Conservation (phyloP, 2,888 invertebrate genomes). For the Dichetophora obliterata region DNA sequence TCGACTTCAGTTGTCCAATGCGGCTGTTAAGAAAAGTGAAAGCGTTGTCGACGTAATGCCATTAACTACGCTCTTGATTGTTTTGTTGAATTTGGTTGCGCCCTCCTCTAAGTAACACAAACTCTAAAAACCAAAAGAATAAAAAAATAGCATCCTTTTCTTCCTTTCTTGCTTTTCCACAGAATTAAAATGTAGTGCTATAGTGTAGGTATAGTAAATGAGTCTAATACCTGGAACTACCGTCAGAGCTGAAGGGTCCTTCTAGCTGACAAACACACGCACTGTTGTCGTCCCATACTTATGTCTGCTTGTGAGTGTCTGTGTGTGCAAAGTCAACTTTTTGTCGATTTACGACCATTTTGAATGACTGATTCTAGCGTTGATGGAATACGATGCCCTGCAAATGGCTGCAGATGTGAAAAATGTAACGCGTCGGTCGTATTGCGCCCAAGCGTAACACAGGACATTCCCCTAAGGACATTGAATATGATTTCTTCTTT, state of each 20-base stretch:
- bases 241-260: not conserved
- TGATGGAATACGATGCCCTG: conserved; percentile 28
- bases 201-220: not conserved
- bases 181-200: not conserved
- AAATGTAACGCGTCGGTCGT: conserved; percentile 44
- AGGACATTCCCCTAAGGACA: conserved; percentile 33
- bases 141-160: not conserved
- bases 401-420: conserved; percentile 49
- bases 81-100: conserved; percentile 61
- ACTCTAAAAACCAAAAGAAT: not conserved
- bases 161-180: conserved; percentile 6
- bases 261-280: not conserved
- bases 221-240: conserved; percentile 3
- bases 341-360: conserved; percentile 67
- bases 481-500: not conserved
- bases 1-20: not conserved
- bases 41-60: conserved; percentile 55
- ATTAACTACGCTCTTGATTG: conserved; percentile 65
- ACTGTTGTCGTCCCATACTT: not conserved
- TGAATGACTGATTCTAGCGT: conserved; percentile 48
- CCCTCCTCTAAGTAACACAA: conserved; percentile 44
- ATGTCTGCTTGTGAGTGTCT: not conserved
- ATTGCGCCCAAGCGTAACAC: conserved; percentile 36
- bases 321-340: conserved; percentile 23
- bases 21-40: conserved; percentile 51